A percentile compares a stretch with the other conserved stretches of the same genome.
Evolutionary conservation across 2,797 vertebrate genomes (phyloP).

Genomic region (Coregonus ussuriensis): DNA sequence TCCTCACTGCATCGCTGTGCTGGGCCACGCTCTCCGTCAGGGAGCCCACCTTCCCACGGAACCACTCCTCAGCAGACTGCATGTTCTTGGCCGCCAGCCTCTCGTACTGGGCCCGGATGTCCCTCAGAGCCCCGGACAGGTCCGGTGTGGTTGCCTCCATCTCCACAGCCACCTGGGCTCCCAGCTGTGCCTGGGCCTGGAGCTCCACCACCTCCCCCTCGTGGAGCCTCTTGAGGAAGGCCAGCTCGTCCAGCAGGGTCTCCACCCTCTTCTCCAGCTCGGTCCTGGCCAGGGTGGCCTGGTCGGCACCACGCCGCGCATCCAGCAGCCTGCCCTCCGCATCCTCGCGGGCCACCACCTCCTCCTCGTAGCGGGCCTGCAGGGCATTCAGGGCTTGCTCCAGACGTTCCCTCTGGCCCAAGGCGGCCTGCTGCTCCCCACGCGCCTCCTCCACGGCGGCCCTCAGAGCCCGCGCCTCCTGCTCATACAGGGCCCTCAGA

Average conservation of each 20-base stretch:
- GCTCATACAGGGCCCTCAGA: constrained; percentile 90
- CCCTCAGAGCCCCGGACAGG: constrained; percentile 90
- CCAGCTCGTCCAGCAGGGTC: constrained; percentile 88
- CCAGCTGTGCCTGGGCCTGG: constrained; percentile 90
- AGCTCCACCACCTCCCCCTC: constrained; percentile 93
- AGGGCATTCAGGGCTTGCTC: constrained; percentile 86
- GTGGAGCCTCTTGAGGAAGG: constrained; percentile 94
- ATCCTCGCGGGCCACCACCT: constrained; percentile 87
- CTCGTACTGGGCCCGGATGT: constrained; percentile 95
- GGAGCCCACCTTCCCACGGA: constrained; percentile 90
- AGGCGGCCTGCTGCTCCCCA: constrained; percentile 86
- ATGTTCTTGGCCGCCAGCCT: constrained; percentile 94
- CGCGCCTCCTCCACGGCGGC: constrained; percentile 89
- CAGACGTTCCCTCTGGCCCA: constrained; percentile 86
- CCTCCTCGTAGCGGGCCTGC: constrained; percentile 89
- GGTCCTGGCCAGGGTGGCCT: constrained; percentile 81
- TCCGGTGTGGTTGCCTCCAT: constrained; percentile 89
- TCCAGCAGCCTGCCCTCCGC: constrained; percentile 88
- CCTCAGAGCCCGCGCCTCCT: constrained; percentile 90
- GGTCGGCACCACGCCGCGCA: constrained; percentile 84
- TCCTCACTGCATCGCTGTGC: constrained; percentile 86
- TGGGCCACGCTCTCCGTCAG: constrained; percentile 90
- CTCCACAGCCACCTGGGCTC: constrained; percentile 88
- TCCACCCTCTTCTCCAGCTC: constrained; percentile 92
- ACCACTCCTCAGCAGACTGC: constrained; percentile 97